A percentile compares a stretch with the other conserved stretches of the same genome.
These are phyloP conservation scores for Cacoxenus indagator DNA, from an alignment of 2,888 invertebrate genomes.

Conservation along the genomic window DNA sequence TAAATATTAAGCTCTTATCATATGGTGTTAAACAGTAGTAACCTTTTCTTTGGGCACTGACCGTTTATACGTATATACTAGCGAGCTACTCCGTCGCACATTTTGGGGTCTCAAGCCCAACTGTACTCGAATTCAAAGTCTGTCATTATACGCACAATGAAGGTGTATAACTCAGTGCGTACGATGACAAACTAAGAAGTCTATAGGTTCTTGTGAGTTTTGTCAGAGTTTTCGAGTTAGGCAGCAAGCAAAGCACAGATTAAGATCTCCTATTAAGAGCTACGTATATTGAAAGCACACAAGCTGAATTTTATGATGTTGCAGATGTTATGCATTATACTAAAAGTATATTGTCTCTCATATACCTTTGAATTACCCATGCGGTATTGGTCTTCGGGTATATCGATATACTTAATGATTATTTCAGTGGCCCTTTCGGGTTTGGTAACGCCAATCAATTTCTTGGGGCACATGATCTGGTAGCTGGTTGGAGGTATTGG, in stretches of 20 bases:
- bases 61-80: background rate
- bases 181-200: background rate
- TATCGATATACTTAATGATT: conserved; percentile 85
- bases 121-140: background rate
- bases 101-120: background rate
- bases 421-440: conserved; percentile 82
- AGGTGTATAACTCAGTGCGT: background rate
- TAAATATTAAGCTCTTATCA: background rate
- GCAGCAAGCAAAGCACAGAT: too few relatives aligned
- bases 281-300: background rate
- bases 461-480: conserved; percentile 98
- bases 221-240: background rate
- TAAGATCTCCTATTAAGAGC: too few relatives aligned
- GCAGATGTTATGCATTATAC: conserved; percentile 5
- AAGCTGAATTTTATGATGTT: conserved; percentile 4
- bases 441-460: conserved; percentile 72
- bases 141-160: background rate
- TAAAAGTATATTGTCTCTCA: conserved; percentile 61
- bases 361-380: conserved; percentile 96
- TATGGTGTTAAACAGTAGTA: background rate
- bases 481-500: conserved; percentile 82
- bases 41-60: too few relatives aligned
- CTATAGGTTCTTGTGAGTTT: background rate
- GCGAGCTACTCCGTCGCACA: background rate
- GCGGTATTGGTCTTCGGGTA: conserved; percentile 94